phyloP scores from a whole-genome alignment of 2,113 vertebrate genomes.

The Raja brachyura region DNA sequence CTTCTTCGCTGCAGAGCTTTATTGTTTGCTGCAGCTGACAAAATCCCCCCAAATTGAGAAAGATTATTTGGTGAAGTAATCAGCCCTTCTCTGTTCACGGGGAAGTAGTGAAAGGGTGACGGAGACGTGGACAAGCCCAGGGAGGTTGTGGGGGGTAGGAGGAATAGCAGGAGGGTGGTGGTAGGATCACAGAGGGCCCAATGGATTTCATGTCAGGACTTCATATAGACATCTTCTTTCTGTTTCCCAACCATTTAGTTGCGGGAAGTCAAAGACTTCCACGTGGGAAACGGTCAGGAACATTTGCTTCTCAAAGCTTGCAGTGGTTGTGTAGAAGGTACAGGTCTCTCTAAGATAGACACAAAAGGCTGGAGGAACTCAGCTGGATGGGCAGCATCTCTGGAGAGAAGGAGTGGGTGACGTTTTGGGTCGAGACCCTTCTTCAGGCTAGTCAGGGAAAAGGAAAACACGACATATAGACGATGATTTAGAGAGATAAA shows the following conservation, averaged over 20 bases:
- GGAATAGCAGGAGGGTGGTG: neutral
- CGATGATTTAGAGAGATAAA: too few relatives aligned
- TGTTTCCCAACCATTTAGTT: too few relatives aligned
- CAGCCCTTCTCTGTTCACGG: neutral
- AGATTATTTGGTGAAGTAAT: neutral
- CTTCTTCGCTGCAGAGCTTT: too few relatives aligned
- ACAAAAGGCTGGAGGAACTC: neutral
- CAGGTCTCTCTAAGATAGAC: neutral
- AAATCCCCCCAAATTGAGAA: neutral
- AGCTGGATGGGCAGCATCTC: too few relatives aligned
- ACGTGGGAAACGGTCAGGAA: neutral
- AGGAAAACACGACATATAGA: too few relatives aligned
- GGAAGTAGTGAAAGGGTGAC: neutral
- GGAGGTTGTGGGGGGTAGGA: neutral
- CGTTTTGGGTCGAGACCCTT: too few relatives aligned
- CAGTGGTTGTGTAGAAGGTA: neutral
- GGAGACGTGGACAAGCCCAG: neutral
- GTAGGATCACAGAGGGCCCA: neutral
- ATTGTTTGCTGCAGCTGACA: neutral
- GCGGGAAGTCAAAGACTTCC: neutral
- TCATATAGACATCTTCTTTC: neutral
- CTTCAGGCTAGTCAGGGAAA: too few relatives aligned
- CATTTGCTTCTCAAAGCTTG: neutral
- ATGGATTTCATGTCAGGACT: neutral
- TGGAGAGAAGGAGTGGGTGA: too few relatives aligned